Evolutionary conservation across 2,113 vertebrate genomes (phyloP).

Genomic region (Prionailurus bengalensis): DNA sequence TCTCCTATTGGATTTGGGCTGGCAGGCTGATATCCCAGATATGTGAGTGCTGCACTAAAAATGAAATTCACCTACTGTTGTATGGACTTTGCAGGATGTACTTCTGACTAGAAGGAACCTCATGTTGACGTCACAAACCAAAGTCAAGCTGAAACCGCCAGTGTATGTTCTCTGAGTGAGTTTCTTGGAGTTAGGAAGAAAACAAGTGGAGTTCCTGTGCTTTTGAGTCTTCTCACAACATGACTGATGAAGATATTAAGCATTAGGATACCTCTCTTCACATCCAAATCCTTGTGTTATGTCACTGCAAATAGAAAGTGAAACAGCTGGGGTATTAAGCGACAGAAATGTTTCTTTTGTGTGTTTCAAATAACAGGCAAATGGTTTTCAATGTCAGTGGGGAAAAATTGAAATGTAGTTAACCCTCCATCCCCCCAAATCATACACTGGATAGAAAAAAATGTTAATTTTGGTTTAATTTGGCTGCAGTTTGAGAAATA

Average conservation of each 20-base stretch:
- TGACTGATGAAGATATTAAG: constrained; percentile 54
- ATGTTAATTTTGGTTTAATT: not conserved
- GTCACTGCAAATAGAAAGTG: constrained; percentile 6
- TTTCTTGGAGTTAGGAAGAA: not conserved
- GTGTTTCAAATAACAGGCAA: constrained; percentile 50
- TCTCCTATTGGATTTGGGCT: not conserved
- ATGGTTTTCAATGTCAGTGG: constrained; percentile 58
- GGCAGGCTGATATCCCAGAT: not conserved
- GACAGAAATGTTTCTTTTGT: constrained; percentile 41
- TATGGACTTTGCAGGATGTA: not conserved
- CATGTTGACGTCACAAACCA: not conserved
- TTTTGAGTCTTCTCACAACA: not conserved
- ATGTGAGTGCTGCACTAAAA: not conserved
- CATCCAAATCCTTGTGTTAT: not conserved
- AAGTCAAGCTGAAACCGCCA: not conserved
- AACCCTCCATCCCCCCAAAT: not conserved
- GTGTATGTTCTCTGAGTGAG: not conserved
- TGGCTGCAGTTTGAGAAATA: not conserved
- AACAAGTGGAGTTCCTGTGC: not conserved
- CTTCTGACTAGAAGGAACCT: not conserved
- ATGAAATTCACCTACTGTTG: not conserved
- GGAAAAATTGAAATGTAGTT: constrained; percentile 59
- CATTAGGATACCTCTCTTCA: not conserved
- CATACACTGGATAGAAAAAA: constrained; percentile 49
- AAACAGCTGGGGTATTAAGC: constrained; percentile 55